Conservation (phyloP, 1,140 invertebrate genomes). For the Wiebesia pumilae region DNA sequence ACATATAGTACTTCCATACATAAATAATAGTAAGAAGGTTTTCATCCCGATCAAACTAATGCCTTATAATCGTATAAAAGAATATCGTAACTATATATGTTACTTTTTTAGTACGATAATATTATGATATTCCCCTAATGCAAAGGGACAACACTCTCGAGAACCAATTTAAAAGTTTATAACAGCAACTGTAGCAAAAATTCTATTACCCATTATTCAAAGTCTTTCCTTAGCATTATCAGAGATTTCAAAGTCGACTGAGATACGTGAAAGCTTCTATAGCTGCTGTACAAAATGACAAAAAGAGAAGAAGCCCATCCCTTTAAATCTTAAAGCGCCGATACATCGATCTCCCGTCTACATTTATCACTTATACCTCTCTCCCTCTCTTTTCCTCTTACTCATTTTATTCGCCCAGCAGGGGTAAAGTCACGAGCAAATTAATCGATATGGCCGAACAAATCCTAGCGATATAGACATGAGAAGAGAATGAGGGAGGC, state of each 20-base stretch:
- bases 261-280: neutral
- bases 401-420: neutral
- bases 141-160: conserved; percentile 5
- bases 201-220: conserved; percentile 29
- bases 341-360: conserved; percentile 2
- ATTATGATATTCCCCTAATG: neutral
- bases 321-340: conserved; percentile 25
- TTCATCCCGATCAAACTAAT: neutral
- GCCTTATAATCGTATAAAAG: neutral
- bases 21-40: too few species aligned
- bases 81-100: neutral
- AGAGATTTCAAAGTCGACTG: conserved; percentile 17
- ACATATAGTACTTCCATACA: too few species aligned
- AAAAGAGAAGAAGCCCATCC: conserved; percentile 4
- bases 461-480: neutral
- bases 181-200: neutral
- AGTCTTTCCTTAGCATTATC: neutral
- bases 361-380: conserved; percentile 12
- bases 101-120: neutral
- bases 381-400: neutral
- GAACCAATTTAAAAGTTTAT: conserved; percentile 18
- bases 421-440: neutral
- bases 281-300: neutral
- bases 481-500: neutral
- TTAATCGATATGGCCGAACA: conserved; percentile 32